These are phyloP conservation scores for Cranoglanis bouderius DNA, from an alignment of 2,113 vertebrate species.

Conservation along the genomic window DNA sequence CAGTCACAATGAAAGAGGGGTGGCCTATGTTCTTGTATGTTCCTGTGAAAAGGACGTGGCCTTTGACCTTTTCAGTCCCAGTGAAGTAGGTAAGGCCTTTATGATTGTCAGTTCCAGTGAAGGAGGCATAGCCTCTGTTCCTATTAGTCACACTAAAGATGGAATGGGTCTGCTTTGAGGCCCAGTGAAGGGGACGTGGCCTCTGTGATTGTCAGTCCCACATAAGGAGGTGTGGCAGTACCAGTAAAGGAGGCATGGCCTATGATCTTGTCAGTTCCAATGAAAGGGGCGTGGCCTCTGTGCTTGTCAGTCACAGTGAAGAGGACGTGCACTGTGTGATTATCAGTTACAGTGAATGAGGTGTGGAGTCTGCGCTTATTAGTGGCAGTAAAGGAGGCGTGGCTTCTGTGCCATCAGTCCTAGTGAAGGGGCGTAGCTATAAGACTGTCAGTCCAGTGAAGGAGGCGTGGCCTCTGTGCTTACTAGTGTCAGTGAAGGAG, in stretches of 20 bases:
- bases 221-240: background rate
- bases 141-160: background rate
- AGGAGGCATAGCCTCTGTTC: background rate
- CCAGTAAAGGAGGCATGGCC: background rate
- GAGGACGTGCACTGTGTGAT: background rate
- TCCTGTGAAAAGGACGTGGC: background rate
- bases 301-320: background rate
- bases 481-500: background rate
- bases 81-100: background rate
- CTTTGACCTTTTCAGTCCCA: background rate
- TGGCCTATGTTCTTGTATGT: background rate
- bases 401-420: background rate
- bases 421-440: background rate
- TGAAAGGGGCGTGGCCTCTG: background rate
- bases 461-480: background rate
- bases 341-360: background rate
- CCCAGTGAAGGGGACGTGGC: background rate
- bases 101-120: background rate
- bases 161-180: background rate
- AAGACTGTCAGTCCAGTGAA: background rate
- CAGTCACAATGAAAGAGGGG: background rate
- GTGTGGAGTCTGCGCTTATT: background rate
- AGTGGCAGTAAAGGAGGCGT: background rate
- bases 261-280: background rate
- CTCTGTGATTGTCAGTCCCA: background rate